Evolutionary conservation across 2,888 invertebrate genomes (phyloP), one percentile per base, ranked within the genome.

Genomic region (Oscheius sp.): DNA sequence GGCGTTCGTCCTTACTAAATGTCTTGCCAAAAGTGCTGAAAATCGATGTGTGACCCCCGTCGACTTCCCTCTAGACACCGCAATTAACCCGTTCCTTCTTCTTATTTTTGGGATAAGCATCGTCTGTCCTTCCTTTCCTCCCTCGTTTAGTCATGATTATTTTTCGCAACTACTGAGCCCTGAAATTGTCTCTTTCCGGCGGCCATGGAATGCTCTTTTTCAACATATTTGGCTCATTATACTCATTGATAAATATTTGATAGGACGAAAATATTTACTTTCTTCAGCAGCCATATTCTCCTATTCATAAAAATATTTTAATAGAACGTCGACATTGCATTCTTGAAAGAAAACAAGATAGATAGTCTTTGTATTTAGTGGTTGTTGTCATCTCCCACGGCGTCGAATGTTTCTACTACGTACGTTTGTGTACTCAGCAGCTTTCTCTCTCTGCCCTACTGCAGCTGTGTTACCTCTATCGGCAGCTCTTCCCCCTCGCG

Each of bases 31-130:
- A 47, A 47, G 47, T 44, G 59, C 59, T 44, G 41, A 59, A 59
- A 59, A 59, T 59, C 59, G 59, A 59, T 59, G 59, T 36, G 57
- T 44, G 41, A 44, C 41, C 59, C 59, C 57, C n/a, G 54, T 30
- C 28, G n/a, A 24, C 12, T 47, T 30, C 30, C 5, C 47, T 47
- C 30, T 33, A 33, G 54, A 59, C 59, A 44, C 44, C 59, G 47
- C 20, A 47, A 47, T 47, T 47, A 24, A 24, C 24, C 47, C 12
- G 3, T 47, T 47, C 47, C 47, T 22, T 20, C 47, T 44, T 8
- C 12, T 17, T 6, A 14, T 8, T 17, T 44, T 17, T 44, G n/a
- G 12, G 9, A 14, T 17, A 6, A 6, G 12, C 6, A 6, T 5
- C 12, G 6, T 44, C 45, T 17, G 6, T 44, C 45, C 17, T 44